A percentile compares a stretch with the other conserved stretches of the same genome.
These are phyloP conservation scores for Hymenopus coronatus DNA, from an alignment of 2,888 invertebrate genomes.

Conservation along the genomic window DNA sequence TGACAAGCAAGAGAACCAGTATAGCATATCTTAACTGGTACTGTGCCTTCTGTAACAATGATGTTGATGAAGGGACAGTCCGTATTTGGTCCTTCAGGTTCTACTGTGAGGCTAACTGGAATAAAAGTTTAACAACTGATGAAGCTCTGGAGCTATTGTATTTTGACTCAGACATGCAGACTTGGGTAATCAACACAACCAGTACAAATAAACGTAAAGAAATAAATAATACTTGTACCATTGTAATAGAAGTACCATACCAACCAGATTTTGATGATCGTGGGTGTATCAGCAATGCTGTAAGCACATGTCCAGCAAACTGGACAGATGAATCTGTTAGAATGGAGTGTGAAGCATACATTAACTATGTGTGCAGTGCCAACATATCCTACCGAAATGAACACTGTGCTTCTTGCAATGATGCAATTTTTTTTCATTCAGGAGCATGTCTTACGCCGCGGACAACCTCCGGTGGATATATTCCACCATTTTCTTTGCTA, in stretches of 20 bases:
- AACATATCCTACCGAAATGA: not conserved
- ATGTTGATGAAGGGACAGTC: not conserved
- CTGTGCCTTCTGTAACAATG: not conserved
- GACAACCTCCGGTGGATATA: not conserved
- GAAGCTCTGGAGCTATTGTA: not conserved
- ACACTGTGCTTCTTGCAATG: not conserved
- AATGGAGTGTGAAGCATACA: not conserved
- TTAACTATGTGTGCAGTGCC: not conserved
- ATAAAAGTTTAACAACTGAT: not conserved
- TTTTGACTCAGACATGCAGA: not conserved
- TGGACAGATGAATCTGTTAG: not conserved
- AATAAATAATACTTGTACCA: not conserved
- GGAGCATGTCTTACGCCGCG: not conserved
- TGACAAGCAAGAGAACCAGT: not conserved
- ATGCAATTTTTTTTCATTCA: not conserved
- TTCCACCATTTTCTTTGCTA: not conserved
- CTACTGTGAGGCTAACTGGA: not conserved
- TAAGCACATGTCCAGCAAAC: not conserved
- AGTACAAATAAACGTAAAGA: not conserved
- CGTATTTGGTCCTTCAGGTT: not conserved
- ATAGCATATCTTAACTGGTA: conserved; percentile 1
- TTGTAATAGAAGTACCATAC: not conserved
- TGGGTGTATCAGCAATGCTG: not conserved
- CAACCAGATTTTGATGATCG: not conserved
- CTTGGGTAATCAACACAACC: not conserved